Conservation (phyloP, 2,797 vertebrate species). For the Hirundo rustica region DNA sequence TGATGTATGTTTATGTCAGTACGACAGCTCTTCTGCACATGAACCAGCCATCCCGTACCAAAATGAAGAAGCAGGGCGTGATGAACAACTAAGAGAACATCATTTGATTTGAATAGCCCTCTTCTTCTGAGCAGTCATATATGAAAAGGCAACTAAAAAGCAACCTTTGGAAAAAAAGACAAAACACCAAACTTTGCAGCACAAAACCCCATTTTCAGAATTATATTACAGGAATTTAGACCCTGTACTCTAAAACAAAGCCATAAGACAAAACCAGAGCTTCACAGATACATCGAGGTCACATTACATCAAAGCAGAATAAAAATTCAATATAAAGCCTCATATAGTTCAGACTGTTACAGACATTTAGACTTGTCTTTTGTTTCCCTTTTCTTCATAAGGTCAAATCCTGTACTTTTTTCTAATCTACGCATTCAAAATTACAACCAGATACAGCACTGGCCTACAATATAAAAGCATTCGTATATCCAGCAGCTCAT, state of each 20-base stretch:
- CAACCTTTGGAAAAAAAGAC: background rate
- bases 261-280: background rate
- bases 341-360: background rate
- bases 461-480: background rate
- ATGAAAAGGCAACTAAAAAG: background rate
- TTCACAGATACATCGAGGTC: background rate
- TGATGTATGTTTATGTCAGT: background rate
- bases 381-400: background rate
- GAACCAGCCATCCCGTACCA: background rate
- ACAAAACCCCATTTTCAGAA: background rate
- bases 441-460: background rate
- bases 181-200: background rate
- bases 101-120: background rate
- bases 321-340: background rate
- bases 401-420: background rate
- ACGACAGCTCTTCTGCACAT: background rate
- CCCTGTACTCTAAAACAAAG: background rate
- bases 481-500: background rate
- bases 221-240: background rate
- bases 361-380: background rate
- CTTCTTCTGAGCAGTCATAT: background rate
- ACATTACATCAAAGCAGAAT: background rate
- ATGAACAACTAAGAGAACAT: background rate
- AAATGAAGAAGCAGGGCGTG: background rate
- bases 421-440: background rate